Evolutionary conservation across 2,888 invertebrate species (phyloP).

Genomic region (Nomada fucata): DNA sequence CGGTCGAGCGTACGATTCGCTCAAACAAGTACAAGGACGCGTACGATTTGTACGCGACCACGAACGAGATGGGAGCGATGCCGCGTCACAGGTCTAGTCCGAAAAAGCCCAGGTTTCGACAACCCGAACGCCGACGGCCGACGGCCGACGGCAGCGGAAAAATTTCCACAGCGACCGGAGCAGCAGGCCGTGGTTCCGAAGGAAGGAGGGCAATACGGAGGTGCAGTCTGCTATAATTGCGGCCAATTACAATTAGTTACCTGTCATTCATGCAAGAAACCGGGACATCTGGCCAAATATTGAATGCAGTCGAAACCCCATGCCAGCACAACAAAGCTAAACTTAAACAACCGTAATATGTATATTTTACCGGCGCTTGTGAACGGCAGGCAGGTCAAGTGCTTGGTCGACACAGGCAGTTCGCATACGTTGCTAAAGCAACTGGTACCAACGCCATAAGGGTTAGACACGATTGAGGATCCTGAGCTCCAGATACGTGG

Average conservation of each 20-base stretch:
- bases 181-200: too few species aligned
- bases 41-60: not conserved
- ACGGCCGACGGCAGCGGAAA: not conserved
- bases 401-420: not conserved
- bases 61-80: conserved; percentile 8
- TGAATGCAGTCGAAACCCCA: not conserved
- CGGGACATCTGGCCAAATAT: not conserved
- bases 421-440: not conserved
- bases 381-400: not conserved
- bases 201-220: too few species aligned
- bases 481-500: not conserved
- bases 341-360: not conserved
- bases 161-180: too few species aligned
- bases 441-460: not conserved
- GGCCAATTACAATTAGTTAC: too few species aligned
- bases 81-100: not conserved
- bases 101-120: not conserved
- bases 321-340: not conserved
- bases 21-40: not conserved
- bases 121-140: not conserved
- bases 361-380: not conserved
- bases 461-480: not conserved
- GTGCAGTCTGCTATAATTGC: too few species aligned
- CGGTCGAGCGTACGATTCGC: not conserved
- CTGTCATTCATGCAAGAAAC: not conserved